These are phyloP conservation scores for Halesus radiatus DNA, from an alignment of 1,140 invertebrate species.

Conservation along the genomic window DNA sequence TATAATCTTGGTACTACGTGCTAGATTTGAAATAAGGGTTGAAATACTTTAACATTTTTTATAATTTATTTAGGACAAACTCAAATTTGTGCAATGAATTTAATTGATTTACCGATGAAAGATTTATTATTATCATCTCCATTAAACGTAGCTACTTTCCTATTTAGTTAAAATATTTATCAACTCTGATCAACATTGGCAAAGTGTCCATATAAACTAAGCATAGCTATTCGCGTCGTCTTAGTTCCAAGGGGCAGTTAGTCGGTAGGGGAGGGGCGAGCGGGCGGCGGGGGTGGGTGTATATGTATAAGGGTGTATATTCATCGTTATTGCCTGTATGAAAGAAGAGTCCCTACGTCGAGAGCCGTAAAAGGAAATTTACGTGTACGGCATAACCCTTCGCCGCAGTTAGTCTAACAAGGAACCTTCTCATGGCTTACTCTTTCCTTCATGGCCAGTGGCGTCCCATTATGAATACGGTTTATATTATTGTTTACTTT, in stretches of 20 bases:
- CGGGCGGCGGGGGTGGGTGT: background rate
- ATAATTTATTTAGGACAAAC: too few relatives aligned
- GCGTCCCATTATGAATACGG: conserved; percentile 35
- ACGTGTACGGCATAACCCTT: conserved; percentile 57
- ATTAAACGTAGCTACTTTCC: too few relatives aligned
- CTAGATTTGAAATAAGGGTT: too few relatives aligned
- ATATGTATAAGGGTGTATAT: conserved; percentile 41
- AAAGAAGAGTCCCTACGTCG: conserved; percentile 54
- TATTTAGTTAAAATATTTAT: background rate
- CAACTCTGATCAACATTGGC: conserved; percentile 2
- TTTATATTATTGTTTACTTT: background rate
- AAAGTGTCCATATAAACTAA: conserved; percentile 15
- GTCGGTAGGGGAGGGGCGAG: too few relatives aligned
- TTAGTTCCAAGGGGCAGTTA: conserved; percentile 29
- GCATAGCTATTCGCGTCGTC: background rate
- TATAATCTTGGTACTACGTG: too few relatives aligned
- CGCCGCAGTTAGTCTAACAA: conserved; percentile 58
- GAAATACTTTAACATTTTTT: too few relatives aligned
- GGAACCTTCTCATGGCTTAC: conserved; percentile 53
- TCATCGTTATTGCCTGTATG: conserved; percentile 56
- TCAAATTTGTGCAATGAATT: too few relatives aligned
- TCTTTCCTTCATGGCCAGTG: conserved; percentile 44
- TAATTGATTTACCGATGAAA: too few relatives aligned
- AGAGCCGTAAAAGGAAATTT: conserved; percentile 58
- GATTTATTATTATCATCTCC: too few relatives aligned